These are phyloP conservation scores for Synanthedon myopaeformis DNA, from an alignment of 2,888 invertebrate species.

Conservation along the genomic window DNA sequence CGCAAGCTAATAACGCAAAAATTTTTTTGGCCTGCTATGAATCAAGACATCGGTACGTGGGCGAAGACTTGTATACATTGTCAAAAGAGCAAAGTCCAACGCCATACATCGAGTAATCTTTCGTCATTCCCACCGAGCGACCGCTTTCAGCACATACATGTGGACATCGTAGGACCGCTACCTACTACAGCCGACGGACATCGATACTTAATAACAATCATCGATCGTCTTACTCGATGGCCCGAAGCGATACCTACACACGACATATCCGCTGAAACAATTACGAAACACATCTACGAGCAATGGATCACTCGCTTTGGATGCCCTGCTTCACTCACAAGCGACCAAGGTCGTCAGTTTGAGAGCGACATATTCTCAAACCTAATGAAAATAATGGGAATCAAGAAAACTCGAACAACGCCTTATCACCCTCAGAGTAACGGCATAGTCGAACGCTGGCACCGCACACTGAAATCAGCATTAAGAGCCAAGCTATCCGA, in stretches of 20 bases:
- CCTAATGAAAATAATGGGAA: neutral
- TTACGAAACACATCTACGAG: neutral
- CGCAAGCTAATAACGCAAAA: neutral
- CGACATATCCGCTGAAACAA: neutral
- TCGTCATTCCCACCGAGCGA: slow-evolving; percentile 1
- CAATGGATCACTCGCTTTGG: neutral
- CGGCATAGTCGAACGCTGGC: neutral
- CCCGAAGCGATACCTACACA: neutral
- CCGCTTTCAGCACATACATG: slow-evolving; percentile 5
- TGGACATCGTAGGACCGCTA: slow-evolving; percentile 2
- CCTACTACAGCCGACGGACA: neutral
- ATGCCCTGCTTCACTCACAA: neutral
- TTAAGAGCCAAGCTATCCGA: neutral
- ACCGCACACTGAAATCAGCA: neutral
- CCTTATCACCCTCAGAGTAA: neutral
- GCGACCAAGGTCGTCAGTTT: neutral
- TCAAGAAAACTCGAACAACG: neutral
- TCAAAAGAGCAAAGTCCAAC: slow-evolving; percentile 3
- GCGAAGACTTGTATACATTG: slow-evolving; percentile 2
- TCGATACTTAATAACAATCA: neutral
- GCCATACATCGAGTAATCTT: slow-evolving; percentile 2
- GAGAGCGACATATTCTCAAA: neutral
- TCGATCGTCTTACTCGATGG: neutral
- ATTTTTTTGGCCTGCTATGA: slow-evolving; percentile 2
- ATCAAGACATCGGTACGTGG: slow-evolving; percentile 1